Base-by-base conservation (phyloP, 2,888 invertebrate species). In the Serrognathus titanus region DNA sequence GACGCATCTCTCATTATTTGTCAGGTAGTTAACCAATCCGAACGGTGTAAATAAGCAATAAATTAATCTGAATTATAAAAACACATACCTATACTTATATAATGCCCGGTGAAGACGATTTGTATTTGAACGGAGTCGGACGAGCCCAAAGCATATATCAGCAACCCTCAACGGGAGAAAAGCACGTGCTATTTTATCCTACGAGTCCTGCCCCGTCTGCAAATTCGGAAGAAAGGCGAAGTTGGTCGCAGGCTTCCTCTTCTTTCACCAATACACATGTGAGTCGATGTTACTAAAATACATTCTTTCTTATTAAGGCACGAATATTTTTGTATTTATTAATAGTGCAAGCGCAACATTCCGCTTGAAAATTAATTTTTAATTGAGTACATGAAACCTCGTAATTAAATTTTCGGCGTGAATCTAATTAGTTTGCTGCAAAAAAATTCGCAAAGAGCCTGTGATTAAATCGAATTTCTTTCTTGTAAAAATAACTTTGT, bases 141-240 rank as follows among this genome's bases (percentile, higher is more conserved):
- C 69, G 73, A 60, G 69, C 77, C 37, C 77, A 75, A 61, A 78
- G 73, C 68, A 71, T 78, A 51, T 78, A 78, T 63, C 76, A 77
- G 59, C 77, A 78, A 63, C 67, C 75, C 35, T 75, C 76, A 7
- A 76, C 77, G 5, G 77, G 78, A 24, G 78, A 78, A 64, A 79
- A 78, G 65, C 78, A 78, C 71, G 79, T 79, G 63, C 70, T 79
- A 55, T 79, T 79, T 66, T 78, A 78, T 63, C 78, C 78, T 35
- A 77, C 77, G 39, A 76, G 75, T 66, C 75, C 78, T 20, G 74
- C 75, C 31, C 75, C 77, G 38, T 73, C 76, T n/a, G 69, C 70
- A 43, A 71, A 69, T 56, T 73, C 74, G 8, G 74, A 74, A 24
- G 75, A 76, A 55, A 69, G 71, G 35, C 70, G 73, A 61, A 74